Percentiles rank a stretch among this genome's conserved stretches.
Conservation (phyloP, 2,888 invertebrate species). For the Polydrusus cervinus region DNA sequence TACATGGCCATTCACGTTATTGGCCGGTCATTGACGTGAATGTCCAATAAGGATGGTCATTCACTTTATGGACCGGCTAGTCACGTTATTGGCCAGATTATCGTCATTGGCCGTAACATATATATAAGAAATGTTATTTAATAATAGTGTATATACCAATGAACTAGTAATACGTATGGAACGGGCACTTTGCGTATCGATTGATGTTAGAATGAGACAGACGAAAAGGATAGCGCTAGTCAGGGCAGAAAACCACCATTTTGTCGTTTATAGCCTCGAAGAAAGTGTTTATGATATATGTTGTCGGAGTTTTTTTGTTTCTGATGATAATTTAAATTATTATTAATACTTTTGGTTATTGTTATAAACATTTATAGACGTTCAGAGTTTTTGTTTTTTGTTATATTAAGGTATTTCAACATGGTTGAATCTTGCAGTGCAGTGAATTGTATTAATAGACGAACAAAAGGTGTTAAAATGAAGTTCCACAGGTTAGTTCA, state of each 20-base stretch:
- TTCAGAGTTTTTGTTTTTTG: conserved; percentile 2
- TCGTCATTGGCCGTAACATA: too few species aligned
- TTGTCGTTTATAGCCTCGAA: background rate
- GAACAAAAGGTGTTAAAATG: background rate
- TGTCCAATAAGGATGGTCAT: too few species aligned
- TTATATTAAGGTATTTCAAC: conserved; percentile 1
- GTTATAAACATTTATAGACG: conserved; percentile 1
- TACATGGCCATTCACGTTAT: too few species aligned
- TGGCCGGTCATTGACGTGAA: too few species aligned
- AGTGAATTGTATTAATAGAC: conserved; percentile 4
- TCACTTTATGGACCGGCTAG: too few species aligned
- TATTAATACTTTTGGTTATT: background rate
- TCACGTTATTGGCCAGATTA: too few species aligned
- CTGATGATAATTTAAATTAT: background rate
- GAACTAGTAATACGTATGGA: too few species aligned
- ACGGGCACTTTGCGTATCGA: too few species aligned
- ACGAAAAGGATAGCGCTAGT: background rate
- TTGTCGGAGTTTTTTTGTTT: background rate
- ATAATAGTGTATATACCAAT: too few species aligned
- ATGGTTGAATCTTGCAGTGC: conserved; percentile 10
- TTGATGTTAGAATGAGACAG: conserved; percentile 1
- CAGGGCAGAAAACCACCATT: background rate
- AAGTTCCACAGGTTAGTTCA: conserved; percentile 10
- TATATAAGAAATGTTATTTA: too few species aligned
- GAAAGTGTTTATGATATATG: background rate